phyloP scores from a whole-genome alignment of 2,797 vertebrate genomes.

The Bradypodion pumilum region DNA sequence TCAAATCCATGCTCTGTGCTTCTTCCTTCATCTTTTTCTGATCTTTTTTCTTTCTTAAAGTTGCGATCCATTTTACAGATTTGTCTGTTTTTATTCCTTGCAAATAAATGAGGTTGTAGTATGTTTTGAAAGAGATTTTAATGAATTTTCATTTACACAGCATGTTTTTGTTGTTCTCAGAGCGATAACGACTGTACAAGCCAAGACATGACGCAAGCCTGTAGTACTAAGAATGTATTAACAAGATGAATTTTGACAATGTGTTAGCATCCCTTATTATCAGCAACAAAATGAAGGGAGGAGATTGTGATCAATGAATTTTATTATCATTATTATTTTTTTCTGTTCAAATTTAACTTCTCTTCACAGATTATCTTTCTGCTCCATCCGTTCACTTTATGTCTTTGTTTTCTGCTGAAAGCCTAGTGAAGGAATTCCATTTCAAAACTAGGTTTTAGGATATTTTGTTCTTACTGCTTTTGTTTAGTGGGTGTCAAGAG shows the following conservation, averaged over 20 bases:
- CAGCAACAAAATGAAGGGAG: neutral
- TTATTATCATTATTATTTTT: neutral
- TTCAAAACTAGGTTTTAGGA: too few relatives aligned
- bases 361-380: neutral
- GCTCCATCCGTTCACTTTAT: neutral
- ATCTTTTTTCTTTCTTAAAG: neutral
- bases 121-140: slow-evolving; percentile 15
- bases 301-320: neutral
- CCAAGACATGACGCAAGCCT: slow-evolving; percentile 6
- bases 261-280: slow-evolving; percentile 3
- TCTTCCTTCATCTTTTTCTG: neutral
- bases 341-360: neutral
- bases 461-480: too few relatives aligned
- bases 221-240: slow-evolving; percentile 14
- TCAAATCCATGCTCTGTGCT: neutral
- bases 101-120: slow-evolving; percentile 13
- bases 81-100: neutral
- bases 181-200: slow-evolving; percentile 9
- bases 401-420: too few relatives aligned
- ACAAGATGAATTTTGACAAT: neutral
- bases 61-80: neutral
- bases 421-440: too few relatives aligned
- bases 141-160: slow-evolving; percentile 25
- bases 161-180: slow-evolving; percentile 1
- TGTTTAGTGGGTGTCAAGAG: too few relatives aligned